phyloP scores from a whole-genome alignment of 2,888 invertebrate species.

The Stramonita haemastoma region DNA sequence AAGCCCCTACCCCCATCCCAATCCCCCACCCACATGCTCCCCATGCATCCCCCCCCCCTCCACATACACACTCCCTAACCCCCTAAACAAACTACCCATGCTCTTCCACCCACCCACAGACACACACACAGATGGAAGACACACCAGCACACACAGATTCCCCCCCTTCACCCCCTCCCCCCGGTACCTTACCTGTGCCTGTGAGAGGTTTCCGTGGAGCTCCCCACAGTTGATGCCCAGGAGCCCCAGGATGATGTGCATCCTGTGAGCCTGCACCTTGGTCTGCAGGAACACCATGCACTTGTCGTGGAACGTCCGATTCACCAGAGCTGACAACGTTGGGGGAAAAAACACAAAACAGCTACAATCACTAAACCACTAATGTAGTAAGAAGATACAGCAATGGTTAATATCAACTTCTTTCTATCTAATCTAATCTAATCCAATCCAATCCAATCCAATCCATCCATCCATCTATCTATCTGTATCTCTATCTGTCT shows the following conservation, averaged over 20 bases:
- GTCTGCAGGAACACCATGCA: conserved; percentile 98
- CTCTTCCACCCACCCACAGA: no score
- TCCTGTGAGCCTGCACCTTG: conserved; percentile 94
- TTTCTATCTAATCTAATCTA: no score
- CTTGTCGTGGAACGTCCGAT: conserved; percentile 92
- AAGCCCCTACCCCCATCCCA: no score
- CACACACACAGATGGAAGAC: no score
- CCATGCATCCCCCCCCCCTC: no score
- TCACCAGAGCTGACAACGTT: conserved; percentile 82
- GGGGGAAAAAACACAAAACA: background rate
- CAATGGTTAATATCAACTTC: no score
- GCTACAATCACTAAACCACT: background rate
- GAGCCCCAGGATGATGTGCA: conserved; percentile 93
- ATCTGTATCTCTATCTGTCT: background rate
- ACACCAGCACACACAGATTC: background rate
- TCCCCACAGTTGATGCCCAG: conserved; percentile 92
- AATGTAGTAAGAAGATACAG: no score
- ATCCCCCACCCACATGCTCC: no score
- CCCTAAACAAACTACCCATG: no score
- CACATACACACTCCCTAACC: no score
- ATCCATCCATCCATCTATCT: background rate
- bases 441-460: no score
- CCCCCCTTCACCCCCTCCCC: background rate
- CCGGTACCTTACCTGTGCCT: conserved; percentile 82
- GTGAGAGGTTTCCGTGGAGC: conserved; percentile 96